Percentiles rank a stretch among this genome's conserved stretches.
Conservation (phyloP, 1,140 invertebrate genomes). For the Caenorhabditis brenneri region DNA sequence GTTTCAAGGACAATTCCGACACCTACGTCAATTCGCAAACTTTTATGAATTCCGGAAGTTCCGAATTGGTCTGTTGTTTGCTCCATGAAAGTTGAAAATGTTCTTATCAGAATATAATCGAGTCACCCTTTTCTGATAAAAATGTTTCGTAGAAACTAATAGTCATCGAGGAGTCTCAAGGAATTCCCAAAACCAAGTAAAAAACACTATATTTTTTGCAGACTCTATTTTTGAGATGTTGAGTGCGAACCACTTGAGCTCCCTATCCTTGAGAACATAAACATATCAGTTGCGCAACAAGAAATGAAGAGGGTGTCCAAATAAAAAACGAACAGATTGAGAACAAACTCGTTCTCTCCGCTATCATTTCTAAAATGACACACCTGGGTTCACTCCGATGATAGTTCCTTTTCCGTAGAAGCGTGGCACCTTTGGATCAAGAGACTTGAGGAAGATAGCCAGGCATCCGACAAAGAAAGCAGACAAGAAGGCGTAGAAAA, state of each 20-base stretch:
- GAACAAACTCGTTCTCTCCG: neutral
- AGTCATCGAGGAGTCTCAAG: no score
- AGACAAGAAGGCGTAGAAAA: conserved; percentile 67
- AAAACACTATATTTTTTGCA: no score
- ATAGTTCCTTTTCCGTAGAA: conserved; percentile 71
- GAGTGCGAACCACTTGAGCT: conserved; percentile 6
- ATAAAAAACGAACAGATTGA: neutral
- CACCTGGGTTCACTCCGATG: conserved; percentile 70
- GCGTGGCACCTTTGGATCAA: conserved; percentile 66
- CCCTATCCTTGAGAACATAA: neutral
- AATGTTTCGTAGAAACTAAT: no score
- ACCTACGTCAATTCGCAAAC: conserved; percentile 38
- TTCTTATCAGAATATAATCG: neutral
- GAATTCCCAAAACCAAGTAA: no score
- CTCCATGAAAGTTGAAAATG: neutral
- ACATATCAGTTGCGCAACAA: neutral
- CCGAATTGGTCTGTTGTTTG: conserved; percentile 32
- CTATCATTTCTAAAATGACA: neutral
- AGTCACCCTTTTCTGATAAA: neutral
- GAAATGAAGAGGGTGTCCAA: neutral
- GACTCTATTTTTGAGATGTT: neutral
- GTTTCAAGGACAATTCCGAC: neutral
- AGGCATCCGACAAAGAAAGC: conserved; percentile 69
- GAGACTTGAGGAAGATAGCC: conserved; percentile 64
- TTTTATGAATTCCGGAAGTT: conserved; percentile 33